Percentiles rank a stretch among this genome's conserved stretches.
Conservation (phyloP, 2,113 vertebrate species). For the Xiphias gladius region DNA sequence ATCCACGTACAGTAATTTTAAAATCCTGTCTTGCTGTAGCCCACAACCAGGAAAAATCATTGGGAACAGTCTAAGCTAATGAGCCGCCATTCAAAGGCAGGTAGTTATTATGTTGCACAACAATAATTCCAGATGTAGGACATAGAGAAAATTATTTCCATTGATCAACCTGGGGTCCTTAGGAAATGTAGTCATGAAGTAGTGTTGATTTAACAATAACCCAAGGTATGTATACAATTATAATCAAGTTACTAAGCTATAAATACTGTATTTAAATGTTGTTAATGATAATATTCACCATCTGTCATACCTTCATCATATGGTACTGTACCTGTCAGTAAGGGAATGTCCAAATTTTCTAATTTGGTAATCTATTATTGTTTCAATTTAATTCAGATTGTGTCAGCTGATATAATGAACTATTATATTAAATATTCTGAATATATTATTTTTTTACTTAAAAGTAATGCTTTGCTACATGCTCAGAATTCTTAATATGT, state of each 20-base stretch:
- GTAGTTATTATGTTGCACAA: background rate
- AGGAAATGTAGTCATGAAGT: background rate
- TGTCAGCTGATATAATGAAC: no score
- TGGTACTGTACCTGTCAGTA: background rate
- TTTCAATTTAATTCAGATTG: background rate
- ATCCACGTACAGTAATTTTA: background rate
- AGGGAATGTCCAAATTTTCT: background rate
- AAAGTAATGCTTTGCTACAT: background rate
- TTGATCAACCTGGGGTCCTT: no score
- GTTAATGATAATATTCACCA: background rate
- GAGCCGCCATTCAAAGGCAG: constrained; percentile 1
- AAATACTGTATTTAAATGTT: background rate
- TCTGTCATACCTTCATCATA: background rate
- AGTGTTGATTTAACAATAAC: background rate
- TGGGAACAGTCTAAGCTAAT: background rate
- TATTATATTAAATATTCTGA: background rate
- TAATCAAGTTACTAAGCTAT: background rate
- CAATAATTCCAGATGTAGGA: no score
- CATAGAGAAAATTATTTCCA: no score
- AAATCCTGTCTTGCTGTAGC: background rate
- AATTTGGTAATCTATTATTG: background rate
- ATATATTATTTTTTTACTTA: no score
- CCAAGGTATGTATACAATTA: background rate
- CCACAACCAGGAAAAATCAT: background rate
- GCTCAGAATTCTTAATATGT: background rate